Evolutionary conservation across 2,888 invertebrate species (phyloP).

Genomic region (Euphydryas editha): DNA sequence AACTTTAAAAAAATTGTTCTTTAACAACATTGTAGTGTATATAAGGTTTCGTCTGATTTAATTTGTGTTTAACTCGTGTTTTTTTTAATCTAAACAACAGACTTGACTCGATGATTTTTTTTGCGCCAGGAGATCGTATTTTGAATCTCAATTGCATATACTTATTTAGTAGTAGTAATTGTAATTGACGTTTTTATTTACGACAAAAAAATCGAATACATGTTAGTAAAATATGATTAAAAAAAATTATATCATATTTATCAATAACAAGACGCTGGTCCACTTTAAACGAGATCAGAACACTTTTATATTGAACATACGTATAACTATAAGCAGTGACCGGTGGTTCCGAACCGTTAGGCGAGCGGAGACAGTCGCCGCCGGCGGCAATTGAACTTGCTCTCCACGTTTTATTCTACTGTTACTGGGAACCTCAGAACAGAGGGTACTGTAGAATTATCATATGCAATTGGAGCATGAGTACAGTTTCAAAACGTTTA

Average conservation of each 20-base stretch:
- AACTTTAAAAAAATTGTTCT: too few relatives aligned
- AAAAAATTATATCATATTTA: background rate
- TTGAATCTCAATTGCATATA: too few relatives aligned
- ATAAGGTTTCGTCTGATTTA: too few relatives aligned
- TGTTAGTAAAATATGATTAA: background rate
- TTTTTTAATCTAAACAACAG: too few relatives aligned
- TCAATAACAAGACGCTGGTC: constrained; percentile 15
- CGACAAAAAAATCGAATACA: background rate
- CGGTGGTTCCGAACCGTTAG: constrained; percentile 63
- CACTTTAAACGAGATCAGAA: constrained; percentile 27
- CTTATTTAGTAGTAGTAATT: background rate
- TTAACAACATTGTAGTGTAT: too few relatives aligned
- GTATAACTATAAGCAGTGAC: constrained; percentile 41
- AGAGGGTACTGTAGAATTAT: background rate
- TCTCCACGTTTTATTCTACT: constrained; percentile 47
- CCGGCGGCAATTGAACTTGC: constrained; percentile 45
- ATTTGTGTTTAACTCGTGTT: too few relatives aligned
- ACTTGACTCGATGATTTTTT: too few relatives aligned
- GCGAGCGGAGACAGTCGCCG: constrained; percentile 51
- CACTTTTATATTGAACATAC: constrained; percentile 40
- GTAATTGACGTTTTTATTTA: background rate
- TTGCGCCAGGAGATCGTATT: too few relatives aligned
- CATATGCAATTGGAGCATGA: background rate
- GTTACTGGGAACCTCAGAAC: constrained; percentile 42
- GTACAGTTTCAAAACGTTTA: background rate